phyloP scores from a whole-genome alignment of 2,113 vertebrate species.

The Coptodon rendalli region DNA sequence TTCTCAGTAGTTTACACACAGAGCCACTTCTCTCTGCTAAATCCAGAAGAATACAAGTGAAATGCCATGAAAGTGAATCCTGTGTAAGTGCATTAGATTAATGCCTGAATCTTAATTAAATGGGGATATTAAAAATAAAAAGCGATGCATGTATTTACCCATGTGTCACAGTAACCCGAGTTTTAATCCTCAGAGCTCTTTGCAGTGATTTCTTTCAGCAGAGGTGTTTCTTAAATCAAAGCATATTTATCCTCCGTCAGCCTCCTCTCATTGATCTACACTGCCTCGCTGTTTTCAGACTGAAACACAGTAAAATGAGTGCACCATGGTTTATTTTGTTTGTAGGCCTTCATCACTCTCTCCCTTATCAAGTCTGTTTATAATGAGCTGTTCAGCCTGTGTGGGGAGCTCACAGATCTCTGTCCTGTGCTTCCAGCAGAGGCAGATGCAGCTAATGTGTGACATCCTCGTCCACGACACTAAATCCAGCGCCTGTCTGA shows the following conservation, averaged over 20 bases:
- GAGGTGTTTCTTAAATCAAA: background rate
- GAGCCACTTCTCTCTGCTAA: background rate
- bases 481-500: constrained; percentile 60
- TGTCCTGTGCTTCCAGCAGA: constrained; percentile 59
- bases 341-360: background rate
- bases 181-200: background rate
- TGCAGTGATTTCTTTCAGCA: background rate
- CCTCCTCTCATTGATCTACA: background rate
- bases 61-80: background rate
- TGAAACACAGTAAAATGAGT: background rate
- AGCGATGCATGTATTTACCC: background rate
- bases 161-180: background rate
- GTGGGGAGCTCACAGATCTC: background rate
- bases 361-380: background rate
- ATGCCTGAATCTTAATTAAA: background rate
- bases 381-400: background rate
- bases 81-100: background rate
- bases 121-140: background rate
- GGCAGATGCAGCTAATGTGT: constrained; percentile 79
- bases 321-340: background rate
- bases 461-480: constrained; percentile 74
- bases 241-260: background rate
- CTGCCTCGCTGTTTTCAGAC: background rate
- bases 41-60: background rate
- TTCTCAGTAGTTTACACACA: background rate